These are phyloP conservation scores for Lycocerus yunnanus DNA, from an alignment of 2,888 invertebrate species.

Conservation along the genomic window DNA sequence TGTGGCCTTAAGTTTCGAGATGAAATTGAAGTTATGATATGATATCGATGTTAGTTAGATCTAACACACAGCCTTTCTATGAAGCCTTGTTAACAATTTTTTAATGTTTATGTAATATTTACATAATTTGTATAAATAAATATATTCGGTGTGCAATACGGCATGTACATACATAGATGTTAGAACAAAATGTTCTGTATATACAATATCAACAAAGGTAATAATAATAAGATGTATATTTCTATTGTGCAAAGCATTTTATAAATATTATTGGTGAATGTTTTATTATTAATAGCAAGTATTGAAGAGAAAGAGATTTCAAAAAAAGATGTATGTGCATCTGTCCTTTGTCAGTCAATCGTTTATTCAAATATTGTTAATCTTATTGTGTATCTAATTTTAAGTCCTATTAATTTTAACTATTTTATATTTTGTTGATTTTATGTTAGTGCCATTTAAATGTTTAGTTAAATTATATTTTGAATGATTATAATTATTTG, in stretches of 20 bases:
- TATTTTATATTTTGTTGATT: constrained; percentile 29
- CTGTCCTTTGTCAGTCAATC: neutral
- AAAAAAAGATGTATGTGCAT: neutral
- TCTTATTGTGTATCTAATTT: constrained; percentile 12
- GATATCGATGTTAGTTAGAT: constrained; percentile 38
- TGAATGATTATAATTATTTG: neutral
- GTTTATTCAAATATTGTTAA: constrained; percentile 21
- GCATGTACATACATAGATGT: constrained; percentile 28
- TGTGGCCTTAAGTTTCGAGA: neutral
- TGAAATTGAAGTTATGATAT: constrained; percentile 7
- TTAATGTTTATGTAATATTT: constrained; percentile 20
- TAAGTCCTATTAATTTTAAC: constrained; percentile 16
- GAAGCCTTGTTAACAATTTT: constrained; percentile 27
- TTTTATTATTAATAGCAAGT: constrained; percentile 22
- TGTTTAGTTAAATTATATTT: constrained; percentile 14
- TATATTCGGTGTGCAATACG: constrained; percentile 29
- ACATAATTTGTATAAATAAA: constrained; percentile 16
- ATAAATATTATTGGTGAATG: constrained; percentile 26
- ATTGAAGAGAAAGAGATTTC: constrained; percentile 2
- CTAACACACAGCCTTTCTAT: constrained; percentile 43
- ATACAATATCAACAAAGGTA: constrained; percentile 18
- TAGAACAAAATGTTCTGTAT: constrained; percentile 24
- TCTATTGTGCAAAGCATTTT: constrained; percentile 18
- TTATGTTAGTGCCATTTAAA: constrained; percentile 30
- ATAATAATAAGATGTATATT: constrained; percentile 22